phyloP scores from a whole-genome alignment of 2,797 vertebrate species.

The Scomberomorus guttatus region DNA sequence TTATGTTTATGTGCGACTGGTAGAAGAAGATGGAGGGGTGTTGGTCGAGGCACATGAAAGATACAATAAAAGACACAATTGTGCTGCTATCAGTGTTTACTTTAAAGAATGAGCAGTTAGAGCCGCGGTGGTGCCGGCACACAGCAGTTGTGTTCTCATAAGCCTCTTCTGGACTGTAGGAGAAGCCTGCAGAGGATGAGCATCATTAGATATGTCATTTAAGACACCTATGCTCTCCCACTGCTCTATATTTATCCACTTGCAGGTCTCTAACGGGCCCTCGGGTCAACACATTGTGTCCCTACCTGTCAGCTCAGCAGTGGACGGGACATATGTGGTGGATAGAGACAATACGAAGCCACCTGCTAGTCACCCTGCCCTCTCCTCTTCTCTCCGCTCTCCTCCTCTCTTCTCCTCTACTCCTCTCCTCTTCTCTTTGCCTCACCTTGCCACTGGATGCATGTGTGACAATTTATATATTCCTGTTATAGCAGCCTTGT shows the following conservation, averaged over 20 bases:
- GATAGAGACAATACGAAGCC: slow-evolving; percentile 68
- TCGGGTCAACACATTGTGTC: slow-evolving; percentile 74
- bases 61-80: slow-evolving; percentile 56
- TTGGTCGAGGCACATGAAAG: slow-evolving; percentile 58
- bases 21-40: slow-evolving; percentile 51
- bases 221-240: slow-evolving; percentile 71
- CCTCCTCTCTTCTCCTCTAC: slow-evolving; percentile 19
- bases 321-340: slow-evolving; percentile 73
- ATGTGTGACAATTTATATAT: slow-evolving; percentile 54
- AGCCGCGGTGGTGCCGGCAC: slow-evolving; percentile 39
- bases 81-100: slow-evolving; percentile 65
- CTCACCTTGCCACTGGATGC: slow-evolving; percentile 55
- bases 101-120: slow-evolving; percentile 56
- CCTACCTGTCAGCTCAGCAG: slow-evolving; percentile 74
- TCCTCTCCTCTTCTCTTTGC: slow-evolving; percentile 20
- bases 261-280: slow-evolving; percentile 73
- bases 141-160: slow-evolving; percentile 49
- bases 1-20: slow-evolving; percentile 69
- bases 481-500: slow-evolving; percentile 27
- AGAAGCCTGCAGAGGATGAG: slow-evolving; percentile 66
- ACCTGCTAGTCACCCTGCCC: slow-evolving; percentile 66
- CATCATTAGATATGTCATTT: slow-evolving; percentile 81
- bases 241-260: slow-evolving; percentile 81
- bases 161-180: slow-evolving; percentile 56
- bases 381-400: slow-evolving; percentile 32